Conservation (phyloP, 2,797 vertebrate genomes). For the Nannoperca obscura region DNA sequence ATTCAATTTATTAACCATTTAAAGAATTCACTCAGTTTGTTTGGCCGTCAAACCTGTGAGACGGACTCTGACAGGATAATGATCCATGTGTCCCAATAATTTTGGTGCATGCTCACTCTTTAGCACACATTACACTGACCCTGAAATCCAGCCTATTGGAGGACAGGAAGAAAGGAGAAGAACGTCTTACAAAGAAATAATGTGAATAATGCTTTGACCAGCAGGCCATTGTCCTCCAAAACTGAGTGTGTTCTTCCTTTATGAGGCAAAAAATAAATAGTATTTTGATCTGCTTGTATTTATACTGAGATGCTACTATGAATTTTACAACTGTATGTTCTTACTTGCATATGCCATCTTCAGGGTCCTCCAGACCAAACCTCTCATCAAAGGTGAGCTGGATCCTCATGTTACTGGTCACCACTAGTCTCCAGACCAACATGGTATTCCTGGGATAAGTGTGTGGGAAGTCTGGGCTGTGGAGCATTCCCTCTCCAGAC, state of each 20-base stretch:
- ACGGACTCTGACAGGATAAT: background rate
- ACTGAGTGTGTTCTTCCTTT: background rate
- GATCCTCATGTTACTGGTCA: slow-evolving; percentile 90
- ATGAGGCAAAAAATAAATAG: no score
- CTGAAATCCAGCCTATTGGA: background rate
- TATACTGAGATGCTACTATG: background rate
- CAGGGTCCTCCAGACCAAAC: slow-evolving; percentile 97
- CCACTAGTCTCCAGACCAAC: slow-evolving; percentile 93
- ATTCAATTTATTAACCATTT: background rate
- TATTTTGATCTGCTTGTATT: background rate
- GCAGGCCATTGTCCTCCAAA: background rate
- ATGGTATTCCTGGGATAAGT: slow-evolving; percentile 92
- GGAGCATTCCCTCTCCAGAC: slow-evolving; percentile 92
- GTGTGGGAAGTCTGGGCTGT: slow-evolving; percentile 95
- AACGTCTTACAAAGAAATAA: background rate
- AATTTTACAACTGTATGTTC: slow-evolving; percentile 40
- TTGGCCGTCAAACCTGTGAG: background rate
- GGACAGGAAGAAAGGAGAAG: background rate
- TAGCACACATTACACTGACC: background rate
- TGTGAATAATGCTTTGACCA: background rate
- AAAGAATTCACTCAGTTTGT: background rate
- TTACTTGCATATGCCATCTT: slow-evolving; percentile 99
- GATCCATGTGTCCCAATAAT: background rate
- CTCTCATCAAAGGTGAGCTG: slow-evolving; percentile 94
- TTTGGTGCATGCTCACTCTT: background rate